Evolutionary conservation across 2,797 vertebrate genomes (phyloP).

Genomic region (Acropternis orthonyx): DNA sequence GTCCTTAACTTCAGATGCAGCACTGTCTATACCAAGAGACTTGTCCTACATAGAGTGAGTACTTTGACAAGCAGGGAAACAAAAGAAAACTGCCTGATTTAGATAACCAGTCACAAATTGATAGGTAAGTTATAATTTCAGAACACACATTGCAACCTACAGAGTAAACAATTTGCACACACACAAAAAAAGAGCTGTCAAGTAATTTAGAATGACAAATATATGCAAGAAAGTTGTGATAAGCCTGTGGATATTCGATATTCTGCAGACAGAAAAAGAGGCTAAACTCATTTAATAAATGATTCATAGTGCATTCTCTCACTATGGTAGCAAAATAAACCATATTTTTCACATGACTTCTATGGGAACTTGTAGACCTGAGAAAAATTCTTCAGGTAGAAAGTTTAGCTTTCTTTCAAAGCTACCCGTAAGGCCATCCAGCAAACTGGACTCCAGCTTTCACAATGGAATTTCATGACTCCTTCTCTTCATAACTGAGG

Average conservation of each 20-base stretch:
- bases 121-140: constrained; percentile 15
- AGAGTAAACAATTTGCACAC: constrained; percentile 21
- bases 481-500: not conserved
- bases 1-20: not conserved
- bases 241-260: not conserved
- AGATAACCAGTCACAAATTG: not conserved
- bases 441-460: not conserved
- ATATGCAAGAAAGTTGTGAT: constrained; percentile 3
- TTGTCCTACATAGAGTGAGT: not conserved
- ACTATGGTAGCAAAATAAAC: not conserved
- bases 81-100: not conserved
- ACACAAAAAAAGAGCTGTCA: not conserved
- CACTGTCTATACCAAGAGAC: not conserved
- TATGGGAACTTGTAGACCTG: not conserved
- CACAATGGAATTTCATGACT: not conserved
- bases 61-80: not conserved
- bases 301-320: constrained; percentile 41
- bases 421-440: not conserved
- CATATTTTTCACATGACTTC: not conserved
- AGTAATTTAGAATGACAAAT: constrained; percentile 48
- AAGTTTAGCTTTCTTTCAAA: not conserved
- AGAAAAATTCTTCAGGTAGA: not conserved
- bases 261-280: constrained; percentile 21
- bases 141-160: not conserved
- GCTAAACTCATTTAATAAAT: constrained; percentile 43